A percentile compares a stretch with the other conserved stretches of the same genome.
Conservation (phyloP, 2,797 vertebrate species). For the Dipus sagitta region DNA sequence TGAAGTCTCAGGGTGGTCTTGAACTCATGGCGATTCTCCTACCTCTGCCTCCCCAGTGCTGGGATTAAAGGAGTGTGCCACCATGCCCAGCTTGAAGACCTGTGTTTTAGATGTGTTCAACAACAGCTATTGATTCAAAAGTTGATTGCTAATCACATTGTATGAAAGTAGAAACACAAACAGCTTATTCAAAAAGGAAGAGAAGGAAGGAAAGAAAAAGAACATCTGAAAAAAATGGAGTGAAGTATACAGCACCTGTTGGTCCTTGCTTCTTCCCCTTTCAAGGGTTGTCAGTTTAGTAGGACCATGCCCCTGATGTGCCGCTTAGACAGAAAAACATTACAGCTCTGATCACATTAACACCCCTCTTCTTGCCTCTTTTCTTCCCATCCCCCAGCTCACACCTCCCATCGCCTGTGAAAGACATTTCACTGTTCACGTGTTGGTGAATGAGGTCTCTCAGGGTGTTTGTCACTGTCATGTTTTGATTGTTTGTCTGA, state of each 20-base stretch:
- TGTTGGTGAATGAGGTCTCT: constrained; percentile 57
- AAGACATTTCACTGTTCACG: background rate
- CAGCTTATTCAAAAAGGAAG: background rate
- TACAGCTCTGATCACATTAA: background rate
- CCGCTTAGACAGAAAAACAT: background rate
- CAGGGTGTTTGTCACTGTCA: constrained; percentile 76
- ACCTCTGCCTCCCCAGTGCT: no score
- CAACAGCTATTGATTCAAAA: background rate
- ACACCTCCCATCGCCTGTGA: background rate
- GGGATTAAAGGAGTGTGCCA: no score
- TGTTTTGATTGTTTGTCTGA: constrained; percentile 76
- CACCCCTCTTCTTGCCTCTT: background rate
- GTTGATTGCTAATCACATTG: background rate
- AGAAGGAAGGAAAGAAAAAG: background rate
- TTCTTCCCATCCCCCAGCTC: constrained; percentile 16
- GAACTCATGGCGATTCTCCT: no score
- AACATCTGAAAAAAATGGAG: background rate
- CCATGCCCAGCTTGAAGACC: no score
- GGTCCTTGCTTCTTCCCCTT: background rate
- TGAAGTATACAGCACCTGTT: background rate
- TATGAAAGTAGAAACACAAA: background rate
- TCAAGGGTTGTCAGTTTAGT: background rate
- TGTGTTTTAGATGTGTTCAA: background rate
- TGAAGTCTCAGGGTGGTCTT: no score
- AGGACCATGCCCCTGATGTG: background rate